phyloP scores from a whole-genome alignment of 1,140 invertebrate genomes.

The Ylistrum balloti region DNA sequence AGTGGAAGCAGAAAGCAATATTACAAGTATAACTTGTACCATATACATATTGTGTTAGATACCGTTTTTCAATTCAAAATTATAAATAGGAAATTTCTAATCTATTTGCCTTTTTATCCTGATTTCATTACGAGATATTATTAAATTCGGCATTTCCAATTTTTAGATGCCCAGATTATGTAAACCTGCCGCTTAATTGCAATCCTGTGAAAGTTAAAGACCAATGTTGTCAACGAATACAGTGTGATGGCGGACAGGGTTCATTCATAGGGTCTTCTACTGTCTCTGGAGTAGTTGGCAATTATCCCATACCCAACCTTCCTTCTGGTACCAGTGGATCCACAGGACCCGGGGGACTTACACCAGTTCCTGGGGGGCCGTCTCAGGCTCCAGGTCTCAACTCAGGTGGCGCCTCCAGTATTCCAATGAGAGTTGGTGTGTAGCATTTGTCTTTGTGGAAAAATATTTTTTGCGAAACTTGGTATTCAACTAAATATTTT shows the following conservation, averaged over 20 bases:
- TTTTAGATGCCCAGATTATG: slow-evolving; percentile 71
- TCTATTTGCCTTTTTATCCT: no score
- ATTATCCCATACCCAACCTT: slow-evolving; percentile 57
- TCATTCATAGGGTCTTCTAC: slow-evolving; percentile 70
- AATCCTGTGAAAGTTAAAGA: slow-evolving; percentile 62
- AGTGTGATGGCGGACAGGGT: slow-evolving; percentile 65
- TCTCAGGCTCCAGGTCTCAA: slow-evolving; percentile 7
- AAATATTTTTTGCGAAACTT: no score
- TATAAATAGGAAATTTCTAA: no score
- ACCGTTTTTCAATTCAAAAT: no score
- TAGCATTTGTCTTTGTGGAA: no score
- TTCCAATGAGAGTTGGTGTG: not conserved
- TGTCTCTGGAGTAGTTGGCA: slow-evolving; percentile 54
- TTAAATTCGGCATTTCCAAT: no score
- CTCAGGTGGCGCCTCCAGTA: not conserved
- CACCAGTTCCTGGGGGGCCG: not conserved
- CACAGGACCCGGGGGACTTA: not conserved
- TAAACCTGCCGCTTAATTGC: slow-evolving; percentile 73
- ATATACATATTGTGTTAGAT: no score
- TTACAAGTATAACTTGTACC: no score
- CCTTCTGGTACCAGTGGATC: slow-evolving; percentile 29
- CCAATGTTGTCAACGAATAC: slow-evolving; percentile 72
- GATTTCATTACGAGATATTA: no score
- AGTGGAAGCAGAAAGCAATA: no score
- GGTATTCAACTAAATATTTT: no score